phyloP scores from a whole-genome alignment of 2,888 invertebrate species.

The Lycocerus yunnanus region DNA sequence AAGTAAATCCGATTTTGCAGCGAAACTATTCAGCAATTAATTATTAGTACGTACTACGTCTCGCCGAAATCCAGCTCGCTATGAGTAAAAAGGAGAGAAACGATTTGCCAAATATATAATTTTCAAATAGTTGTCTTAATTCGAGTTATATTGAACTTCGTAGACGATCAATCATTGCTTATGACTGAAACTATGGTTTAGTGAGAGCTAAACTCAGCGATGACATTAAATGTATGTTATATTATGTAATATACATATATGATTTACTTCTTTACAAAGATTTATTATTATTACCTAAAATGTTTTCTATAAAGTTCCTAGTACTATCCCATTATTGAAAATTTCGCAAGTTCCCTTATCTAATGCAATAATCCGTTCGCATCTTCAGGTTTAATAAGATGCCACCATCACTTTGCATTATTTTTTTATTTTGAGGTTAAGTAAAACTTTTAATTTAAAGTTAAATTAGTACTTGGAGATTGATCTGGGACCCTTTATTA shows the following conservation, averaged over 20 bases:
- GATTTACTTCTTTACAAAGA: background rate
- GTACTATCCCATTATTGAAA: background rate
- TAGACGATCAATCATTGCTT: slow-evolving; percentile 38
- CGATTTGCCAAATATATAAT: slow-evolving; percentile 29
- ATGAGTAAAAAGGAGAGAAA: slow-evolving; percentile 19
- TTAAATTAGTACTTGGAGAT: too few relatives aligned
- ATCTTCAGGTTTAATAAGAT: background rate
- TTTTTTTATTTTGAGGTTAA: too few relatives aligned
- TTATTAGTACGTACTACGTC: slow-evolving; percentile 18
- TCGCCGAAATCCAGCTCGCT: background rate
- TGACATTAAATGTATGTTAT: slow-evolving; percentile 36
- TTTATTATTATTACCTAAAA: background rate
- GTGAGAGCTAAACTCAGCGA: slow-evolving; percentile 37
- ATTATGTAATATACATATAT: slow-evolving; percentile 2
- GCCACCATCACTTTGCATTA: too few relatives aligned
- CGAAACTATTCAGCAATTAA: slow-evolving; percentile 22
- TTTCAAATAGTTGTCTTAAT: slow-evolving; percentile 33
- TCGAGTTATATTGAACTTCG: slow-evolving; percentile 33
- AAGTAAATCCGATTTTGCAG: slow-evolving; percentile 20
- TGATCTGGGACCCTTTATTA: too few relatives aligned
- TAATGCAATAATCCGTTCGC: background rate
- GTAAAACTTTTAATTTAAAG: too few relatives aligned
- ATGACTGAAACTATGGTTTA: slow-evolving; percentile 37
- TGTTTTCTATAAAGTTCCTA: background rate
- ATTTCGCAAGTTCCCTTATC: background rate